phyloP scores from a whole-genome alignment of 2,113 vertebrate genomes.

The Lichenostomus cassidix region DNA sequence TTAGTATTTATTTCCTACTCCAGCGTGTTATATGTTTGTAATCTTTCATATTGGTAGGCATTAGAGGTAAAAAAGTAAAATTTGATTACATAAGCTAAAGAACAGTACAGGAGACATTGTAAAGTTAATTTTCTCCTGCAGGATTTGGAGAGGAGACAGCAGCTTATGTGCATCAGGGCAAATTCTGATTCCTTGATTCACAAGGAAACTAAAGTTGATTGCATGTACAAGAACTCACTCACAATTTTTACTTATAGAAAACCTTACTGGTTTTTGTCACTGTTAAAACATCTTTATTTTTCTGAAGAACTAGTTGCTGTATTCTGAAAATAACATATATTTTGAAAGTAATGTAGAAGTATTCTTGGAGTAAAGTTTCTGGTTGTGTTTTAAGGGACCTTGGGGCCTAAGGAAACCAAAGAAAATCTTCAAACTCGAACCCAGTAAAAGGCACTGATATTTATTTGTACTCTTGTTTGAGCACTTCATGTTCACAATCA shows the following conservation, averaged over 20 bases:
- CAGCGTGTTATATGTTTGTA: background rate
- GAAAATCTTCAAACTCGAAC: slow-evolving; percentile 9
- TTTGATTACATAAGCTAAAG: background rate
- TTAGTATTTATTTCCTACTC: background rate
- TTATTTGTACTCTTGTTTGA: slow-evolving; percentile 39
- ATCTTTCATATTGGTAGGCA: background rate
- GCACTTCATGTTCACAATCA: background rate
- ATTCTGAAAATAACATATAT: slow-evolving; percentile 7
- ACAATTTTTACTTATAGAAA: background rate
- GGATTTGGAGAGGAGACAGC: background rate
- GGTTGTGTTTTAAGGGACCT: background rate
- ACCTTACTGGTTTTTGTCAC: background rate
- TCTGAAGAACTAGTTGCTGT: background rate
- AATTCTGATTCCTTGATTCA: background rate
- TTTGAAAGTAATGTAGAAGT: background rate
- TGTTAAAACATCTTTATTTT: background rate
- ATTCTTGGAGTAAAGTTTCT: background rate
- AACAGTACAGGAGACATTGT: background rate
- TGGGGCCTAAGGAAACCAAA: slow-evolving; percentile 22
- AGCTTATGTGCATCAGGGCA: background rate
- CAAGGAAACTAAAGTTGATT: background rate
- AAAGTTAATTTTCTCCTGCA: background rate
- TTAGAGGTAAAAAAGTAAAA: background rate
- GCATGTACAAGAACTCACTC: background rate
- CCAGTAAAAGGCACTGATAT: background rate